Conservation (phyloP, 2,797 vertebrate genomes). For the Bryconaethiops microstoma region DNA sequence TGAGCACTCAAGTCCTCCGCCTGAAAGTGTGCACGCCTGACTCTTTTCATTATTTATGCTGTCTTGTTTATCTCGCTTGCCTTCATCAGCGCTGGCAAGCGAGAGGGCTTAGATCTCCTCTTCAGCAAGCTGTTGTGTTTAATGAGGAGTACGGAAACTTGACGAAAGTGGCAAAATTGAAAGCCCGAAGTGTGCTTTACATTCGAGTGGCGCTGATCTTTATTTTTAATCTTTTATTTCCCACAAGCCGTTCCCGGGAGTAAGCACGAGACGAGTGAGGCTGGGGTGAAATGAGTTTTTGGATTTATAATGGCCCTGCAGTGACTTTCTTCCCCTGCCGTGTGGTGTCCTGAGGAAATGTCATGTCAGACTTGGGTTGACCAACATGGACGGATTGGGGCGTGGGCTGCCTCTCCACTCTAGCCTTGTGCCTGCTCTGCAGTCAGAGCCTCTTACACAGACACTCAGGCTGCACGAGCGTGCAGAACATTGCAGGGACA, state of each 20-base stretch:
- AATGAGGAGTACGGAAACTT: constrained; percentile 58
- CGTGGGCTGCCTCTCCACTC: constrained; percentile 27
- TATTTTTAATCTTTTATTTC: constrained; percentile 31
- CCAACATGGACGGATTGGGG: constrained; percentile 59
- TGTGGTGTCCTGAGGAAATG: constrained; percentile 69
- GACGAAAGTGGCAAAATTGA: constrained; percentile 54
- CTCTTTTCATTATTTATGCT: constrained; percentile 70
- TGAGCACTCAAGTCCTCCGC: constrained; percentile 12
- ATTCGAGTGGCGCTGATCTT: constrained; percentile 35
- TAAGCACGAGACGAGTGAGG: constrained; percentile 43
- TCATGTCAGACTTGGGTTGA: constrained; percentile 67
- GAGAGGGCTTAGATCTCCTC: constrained; percentile 56
- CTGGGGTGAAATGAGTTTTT: constrained; percentile 65
- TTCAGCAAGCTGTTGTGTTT: constrained; percentile 58
- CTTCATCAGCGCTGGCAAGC: constrained; percentile 57
- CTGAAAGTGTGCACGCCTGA: constrained; percentile 34
- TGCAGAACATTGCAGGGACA: background rate
- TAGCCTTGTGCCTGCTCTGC: constrained; percentile 2
- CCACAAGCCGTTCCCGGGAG: constrained; percentile 17
- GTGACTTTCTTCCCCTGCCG: constrained; percentile 61
- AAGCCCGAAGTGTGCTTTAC: constrained; percentile 29
- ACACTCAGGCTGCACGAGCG: background rate
- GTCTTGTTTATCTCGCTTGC: constrained; percentile 64
- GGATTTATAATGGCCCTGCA: constrained; percentile 63
- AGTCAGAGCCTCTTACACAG: constrained; percentile 18